A percentile compares a stretch with the other conserved stretches of the same genome.
These are phyloP conservation scores for Congeria kusceri DNA, from an alignment of 2,888 invertebrate species.

Conservation along the genomic window DNA sequence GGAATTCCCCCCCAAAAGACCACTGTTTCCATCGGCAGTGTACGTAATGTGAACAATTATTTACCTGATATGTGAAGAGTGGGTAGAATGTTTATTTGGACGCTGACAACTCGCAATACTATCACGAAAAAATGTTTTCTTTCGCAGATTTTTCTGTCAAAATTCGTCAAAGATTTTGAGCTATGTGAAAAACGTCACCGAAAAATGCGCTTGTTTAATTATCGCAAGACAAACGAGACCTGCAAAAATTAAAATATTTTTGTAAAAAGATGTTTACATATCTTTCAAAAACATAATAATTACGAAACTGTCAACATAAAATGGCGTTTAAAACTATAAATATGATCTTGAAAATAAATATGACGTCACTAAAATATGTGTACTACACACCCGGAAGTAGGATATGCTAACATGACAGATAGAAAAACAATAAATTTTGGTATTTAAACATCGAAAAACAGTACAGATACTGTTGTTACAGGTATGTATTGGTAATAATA, in stretches of 20 bases:
- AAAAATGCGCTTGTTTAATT: conserved; percentile 53
- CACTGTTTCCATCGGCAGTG: too few species aligned
- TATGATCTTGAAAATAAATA: not conserved
- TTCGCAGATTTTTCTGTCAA: conserved; percentile 21
- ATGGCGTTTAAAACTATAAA: not conserved
- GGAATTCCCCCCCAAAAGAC: too few species aligned
- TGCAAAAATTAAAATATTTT: too few species aligned
- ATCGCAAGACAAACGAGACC: conserved; percentile 23
- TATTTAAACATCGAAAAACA: too few species aligned
- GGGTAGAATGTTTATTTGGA: too few species aligned
- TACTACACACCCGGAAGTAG: conserved; percentile 62
- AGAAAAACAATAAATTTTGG: not conserved
- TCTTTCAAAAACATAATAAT: not conserved
- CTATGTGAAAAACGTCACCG: conserved; percentile 58
- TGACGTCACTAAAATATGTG: conserved; percentile 75
- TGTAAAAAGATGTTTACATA: not conserved
- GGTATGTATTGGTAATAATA: too few species aligned
- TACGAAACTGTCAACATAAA: not conserved
- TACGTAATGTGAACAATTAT: too few species aligned
- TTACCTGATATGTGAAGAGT: too few species aligned
- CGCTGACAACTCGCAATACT: too few species aligned
- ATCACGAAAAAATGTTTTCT: too few species aligned
- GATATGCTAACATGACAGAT: not conserved
- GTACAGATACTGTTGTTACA: too few species aligned
- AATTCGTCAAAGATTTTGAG: conserved; percentile 35